A percentile compares a stretch with the other conserved stretches of the same genome.
These are phyloP conservation scores for Plumapathes pennacea DNA, from an alignment of 92 coral and sea anemone species.

Conservation along the genomic window DNA sequence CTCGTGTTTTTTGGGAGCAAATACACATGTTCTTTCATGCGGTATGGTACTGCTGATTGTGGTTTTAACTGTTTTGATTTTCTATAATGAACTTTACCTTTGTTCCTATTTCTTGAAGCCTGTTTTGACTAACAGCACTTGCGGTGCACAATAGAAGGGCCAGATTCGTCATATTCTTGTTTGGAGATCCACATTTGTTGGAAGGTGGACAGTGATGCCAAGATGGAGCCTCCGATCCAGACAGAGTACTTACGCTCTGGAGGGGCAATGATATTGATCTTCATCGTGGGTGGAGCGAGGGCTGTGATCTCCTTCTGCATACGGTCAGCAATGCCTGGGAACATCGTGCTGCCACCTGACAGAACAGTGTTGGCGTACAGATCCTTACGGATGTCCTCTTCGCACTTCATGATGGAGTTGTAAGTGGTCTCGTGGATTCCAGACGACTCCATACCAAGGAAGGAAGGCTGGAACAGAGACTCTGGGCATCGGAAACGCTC, in stretches of 20 bases:
- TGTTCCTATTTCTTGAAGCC: too few relatives aligned
- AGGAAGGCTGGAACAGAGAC: slow-evolving; percentile 80
- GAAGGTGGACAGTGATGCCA: slow-evolving; percentile 45
- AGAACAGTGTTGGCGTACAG: slow-evolving; percentile 72
- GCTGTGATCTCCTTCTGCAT: slow-evolving; percentile 52
- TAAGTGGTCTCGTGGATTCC: slow-evolving; percentile 93
- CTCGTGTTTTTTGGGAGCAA: too few relatives aligned
- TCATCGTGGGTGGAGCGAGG: slow-evolving; percentile 51
- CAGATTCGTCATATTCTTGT: slow-evolving; percentile 50
- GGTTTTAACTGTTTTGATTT: too few relatives aligned
- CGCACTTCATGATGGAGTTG: slow-evolving; percentile 60
- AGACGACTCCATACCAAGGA: slow-evolving; percentile 70
- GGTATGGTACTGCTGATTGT: too few relatives aligned
- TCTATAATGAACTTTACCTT: too few relatives aligned
- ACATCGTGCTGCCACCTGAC: slow-evolving; percentile 88
- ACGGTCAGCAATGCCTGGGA: slow-evolving; percentile 58
- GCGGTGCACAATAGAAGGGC: slow-evolving; percentile 47
- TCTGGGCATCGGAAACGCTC: slow-evolving; percentile 96
- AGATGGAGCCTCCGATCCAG: slow-evolving; percentile 61
- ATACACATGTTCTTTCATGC: too few relatives aligned
- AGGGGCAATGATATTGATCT: slow-evolving; percentile 51
- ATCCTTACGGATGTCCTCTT: slow-evolving; percentile 49
- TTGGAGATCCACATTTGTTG: slow-evolving; percentile 55
- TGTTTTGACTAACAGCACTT: slow-evolving; percentile 33
- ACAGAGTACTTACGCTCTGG: slow-evolving; percentile 53